These are phyloP conservation scores for Eumacrocentrus americanus DNA, from an alignment of 2,888 invertebrate genomes.

Conservation along the genomic window DNA sequence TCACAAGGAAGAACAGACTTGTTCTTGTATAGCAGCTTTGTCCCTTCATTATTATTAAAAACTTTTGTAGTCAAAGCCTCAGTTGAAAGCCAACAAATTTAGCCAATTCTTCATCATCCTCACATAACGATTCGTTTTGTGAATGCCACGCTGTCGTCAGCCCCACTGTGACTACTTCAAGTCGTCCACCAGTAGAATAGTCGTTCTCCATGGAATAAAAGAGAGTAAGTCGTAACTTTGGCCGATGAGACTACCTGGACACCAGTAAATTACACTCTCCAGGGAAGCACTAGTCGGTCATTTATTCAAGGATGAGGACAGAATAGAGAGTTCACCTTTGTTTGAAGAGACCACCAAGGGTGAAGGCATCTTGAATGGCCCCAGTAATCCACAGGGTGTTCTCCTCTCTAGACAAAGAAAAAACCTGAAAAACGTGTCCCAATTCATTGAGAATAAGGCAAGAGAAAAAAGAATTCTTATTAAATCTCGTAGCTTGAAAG, in stretches of 20 bases:
- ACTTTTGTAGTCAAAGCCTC: neutral
- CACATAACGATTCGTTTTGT: neutral
- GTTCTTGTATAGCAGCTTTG: neutral
- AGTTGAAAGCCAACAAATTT: too few species aligned
- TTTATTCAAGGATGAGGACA: constrained; percentile 17
- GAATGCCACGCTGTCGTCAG: too few species aligned
- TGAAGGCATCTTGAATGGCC: neutral
- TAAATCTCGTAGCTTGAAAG: too few species aligned
- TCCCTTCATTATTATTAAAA: neutral
- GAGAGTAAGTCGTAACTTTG: constrained; percentile 9
- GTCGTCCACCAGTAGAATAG: constrained; percentile 1
- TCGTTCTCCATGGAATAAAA: constrained; percentile 1
- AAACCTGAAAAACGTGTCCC: too few species aligned
- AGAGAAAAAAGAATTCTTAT: too few species aligned
- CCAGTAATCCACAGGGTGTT: neutral
- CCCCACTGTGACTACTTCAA: constrained; percentile 3
- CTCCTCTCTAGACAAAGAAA: neutral
- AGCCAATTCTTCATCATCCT: neutral
- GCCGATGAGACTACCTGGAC: constrained; percentile 7
- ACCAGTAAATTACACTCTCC: constrained; percentile 18
- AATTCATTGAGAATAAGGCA: neutral
- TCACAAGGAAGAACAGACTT: neutral
- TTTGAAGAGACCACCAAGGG: neutral
- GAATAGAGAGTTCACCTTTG: neutral
- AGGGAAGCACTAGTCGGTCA: neutral